Evolutionary conservation across 2,888 invertebrate species (phyloP).

Genomic region (Sicus ferrugineus): DNA sequence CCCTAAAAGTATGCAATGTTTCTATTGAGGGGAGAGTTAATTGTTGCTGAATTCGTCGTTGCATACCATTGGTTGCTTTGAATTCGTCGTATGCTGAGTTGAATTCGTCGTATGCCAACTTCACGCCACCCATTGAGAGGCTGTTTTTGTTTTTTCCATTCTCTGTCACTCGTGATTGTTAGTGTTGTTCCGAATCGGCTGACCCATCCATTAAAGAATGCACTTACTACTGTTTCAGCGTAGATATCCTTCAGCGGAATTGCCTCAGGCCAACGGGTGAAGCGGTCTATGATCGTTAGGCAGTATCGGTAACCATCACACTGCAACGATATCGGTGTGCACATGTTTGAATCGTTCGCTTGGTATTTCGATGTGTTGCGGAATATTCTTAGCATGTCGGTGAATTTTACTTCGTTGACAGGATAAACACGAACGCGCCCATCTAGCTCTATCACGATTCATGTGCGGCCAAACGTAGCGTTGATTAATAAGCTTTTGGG

Average conservation of each 20-base stretch:
- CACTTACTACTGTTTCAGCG: constrained; percentile 9
- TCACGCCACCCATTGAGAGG: too few species aligned
- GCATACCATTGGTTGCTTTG: too few species aligned
- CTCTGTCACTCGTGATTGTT: constrained; percentile 10
- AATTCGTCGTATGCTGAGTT: too few species aligned
- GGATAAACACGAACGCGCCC: constrained; percentile 27
- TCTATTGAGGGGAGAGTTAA: too few species aligned
- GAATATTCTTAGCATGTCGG: too few species aligned
- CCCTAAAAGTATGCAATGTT: too few species aligned
- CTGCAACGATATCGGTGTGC: constrained; percentile 15
- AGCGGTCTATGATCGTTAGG: too few species aligned
- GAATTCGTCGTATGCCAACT: too few species aligned
- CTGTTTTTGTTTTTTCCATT: too few species aligned
- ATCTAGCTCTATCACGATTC: constrained; percentile 29
- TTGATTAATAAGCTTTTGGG: constrained; percentile 24
- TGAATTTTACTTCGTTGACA: constrained; percentile 35
- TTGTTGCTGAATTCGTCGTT: too few species aligned
- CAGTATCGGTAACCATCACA: too few species aligned
- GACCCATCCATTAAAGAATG: constrained; percentile 9
- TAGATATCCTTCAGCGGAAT: neutral
- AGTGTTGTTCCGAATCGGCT: constrained; percentile 16
- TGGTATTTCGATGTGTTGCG: too few species aligned
- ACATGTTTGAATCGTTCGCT: constrained; percentile 9
- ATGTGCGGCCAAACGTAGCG: constrained; percentile 39
- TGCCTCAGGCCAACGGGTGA: neutral